Evolutionary conservation across 2,888 invertebrate genomes (phyloP), one percentile per base, ranked within the genome.

Genomic region (Synergus itoensis): DNA sequence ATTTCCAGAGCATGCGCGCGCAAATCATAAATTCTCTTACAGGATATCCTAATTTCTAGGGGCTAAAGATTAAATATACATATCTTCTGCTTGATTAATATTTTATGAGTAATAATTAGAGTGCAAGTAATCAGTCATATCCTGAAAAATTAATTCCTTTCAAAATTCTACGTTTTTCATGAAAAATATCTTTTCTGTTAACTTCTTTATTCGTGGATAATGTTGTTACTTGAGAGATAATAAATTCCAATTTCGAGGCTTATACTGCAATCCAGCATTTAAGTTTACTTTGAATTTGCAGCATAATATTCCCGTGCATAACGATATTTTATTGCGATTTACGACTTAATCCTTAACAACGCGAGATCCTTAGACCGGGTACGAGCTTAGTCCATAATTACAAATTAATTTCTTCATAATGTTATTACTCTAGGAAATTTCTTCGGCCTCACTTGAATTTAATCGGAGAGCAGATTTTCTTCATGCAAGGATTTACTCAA

Each of bases 1-100:
- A 73, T 73, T 53, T 73, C 36, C 16, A 8, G 36, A 45, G 73
- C 36, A 36, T 73, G 53, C 53, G 69, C 69, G 53, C 36, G 53
- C 73, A 48, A 36, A 73, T 45, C 28, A 69, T 45, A 69, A 69
- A 69, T 73, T 53, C 73, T 36, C n/a, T 53, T 73, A 53, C n/a
- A 5, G 48, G 48, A 53, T 73, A 21, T 53, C 36, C 28, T n/a
- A 53, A 4, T 45, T 73, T 73, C 53, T 16, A 36, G 9, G 45
- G 16, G 21, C n/a, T n/a, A 73, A 73, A 16, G 36, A 53, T 53
- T 53, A 73, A 69, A 40, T n/a, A 53, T 40, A 45, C 36, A 53
- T 40, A 45, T n/a, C 45, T n/a, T 67, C 45, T 21, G 36, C 36
- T 9, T 73, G n/a, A 11, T 73, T 73, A 73, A 73, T 73, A 53